phyloP scores from a whole-genome alignment of 2,888 invertebrate species.

The Caenorhabditis angaria region DNA sequence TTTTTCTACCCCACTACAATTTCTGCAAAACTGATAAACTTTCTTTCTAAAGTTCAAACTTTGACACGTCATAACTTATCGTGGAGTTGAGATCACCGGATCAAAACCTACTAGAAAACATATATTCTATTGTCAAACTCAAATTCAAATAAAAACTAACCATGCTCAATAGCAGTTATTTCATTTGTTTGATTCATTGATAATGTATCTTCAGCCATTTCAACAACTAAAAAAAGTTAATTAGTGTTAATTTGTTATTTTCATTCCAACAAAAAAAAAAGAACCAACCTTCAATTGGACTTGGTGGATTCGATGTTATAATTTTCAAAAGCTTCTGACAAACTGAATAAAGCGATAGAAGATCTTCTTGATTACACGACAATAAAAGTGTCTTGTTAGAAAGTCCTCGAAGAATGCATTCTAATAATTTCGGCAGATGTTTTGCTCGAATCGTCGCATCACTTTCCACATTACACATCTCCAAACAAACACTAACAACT shows the following conservation, averaged over 20 bases:
- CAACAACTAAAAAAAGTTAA: slow-evolving; percentile 27
- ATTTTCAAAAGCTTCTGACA: slow-evolving; percentile 37
- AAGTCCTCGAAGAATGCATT: slow-evolving; percentile 43
- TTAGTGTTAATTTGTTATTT: background rate
- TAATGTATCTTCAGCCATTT: slow-evolving; percentile 30
- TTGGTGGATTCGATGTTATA: slow-evolving; percentile 32
- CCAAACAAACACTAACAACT: slow-evolving; percentile 36
- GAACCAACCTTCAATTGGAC: slow-evolving; percentile 32
- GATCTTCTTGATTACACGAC: slow-evolving; percentile 24
- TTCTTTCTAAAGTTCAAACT: no score
- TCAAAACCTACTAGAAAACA: no score
- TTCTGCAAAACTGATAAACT: no score
- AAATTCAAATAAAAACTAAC: slow-evolving; percentile 28
- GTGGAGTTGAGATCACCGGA: no score
- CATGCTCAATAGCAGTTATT: slow-evolving; percentile 36
- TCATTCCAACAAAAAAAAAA: slow-evolving; percentile 1
- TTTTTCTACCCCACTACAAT: no score
- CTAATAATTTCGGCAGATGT: slow-evolving; percentile 56
- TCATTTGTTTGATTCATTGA: slow-evolving; percentile 24
- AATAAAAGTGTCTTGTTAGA: slow-evolving; percentile 16
- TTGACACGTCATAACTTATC: no score
- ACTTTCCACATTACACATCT: slow-evolving; percentile 40
- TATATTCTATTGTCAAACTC: no score
- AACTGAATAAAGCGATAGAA: slow-evolving; percentile 25
- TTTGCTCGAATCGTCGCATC: slow-evolving; percentile 52